Base-by-base conservation (phyloP, 2,888 invertebrate genomes). In the Encarsia formosa region DNA sequence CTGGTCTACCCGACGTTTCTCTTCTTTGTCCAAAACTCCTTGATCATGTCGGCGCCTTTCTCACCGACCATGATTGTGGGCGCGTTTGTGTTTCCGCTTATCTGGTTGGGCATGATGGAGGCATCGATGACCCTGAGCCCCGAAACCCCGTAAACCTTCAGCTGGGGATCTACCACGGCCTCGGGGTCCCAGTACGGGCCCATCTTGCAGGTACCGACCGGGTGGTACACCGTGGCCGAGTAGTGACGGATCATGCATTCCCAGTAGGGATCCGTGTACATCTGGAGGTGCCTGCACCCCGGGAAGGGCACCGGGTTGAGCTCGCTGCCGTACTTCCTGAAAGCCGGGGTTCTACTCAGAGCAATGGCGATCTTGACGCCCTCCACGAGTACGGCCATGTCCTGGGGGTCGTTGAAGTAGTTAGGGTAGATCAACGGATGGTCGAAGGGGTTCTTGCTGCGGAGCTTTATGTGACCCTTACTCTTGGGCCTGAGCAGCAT, bases 381-480 rank as follows among this genome's bases (percentile, higher is more conserved):
- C 75, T 92, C 92, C 0, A 92, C 78, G 34, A 93, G 73, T 0
- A 86, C 86, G 56, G 86, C 86, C 57, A 89, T 78, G 63, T 97
- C 97, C 56, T 82, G 77, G 18, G 88, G 83, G 49, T 91, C 88
- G 16, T 82, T 74, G 65, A 97, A 83, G 69, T 97, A 97, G 69
- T 96, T 96, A 0, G 96, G 92, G 64, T 92, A 87, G 49, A 97
- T 92, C 53, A 88, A 79, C 0, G 97, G 97, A 63, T 90, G 88
- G 52, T 91, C 88, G 61, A 86, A 85, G 0, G 96, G 95, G 72
- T 92, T 88, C 13, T 82, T 82, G 59, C 89, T 89, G 8, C 88
- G 81, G 18, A 98, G 73, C 61, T 85, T 87, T 20, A 98, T 85
- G 22, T 80, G 78, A 0, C 98, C 98, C 63, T 79, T 81, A 65